These are phyloP conservation scores for Epicampocera succincta DNA, from an alignment of 2,888 invertebrate genomes.

Conservation along the genomic window DNA sequence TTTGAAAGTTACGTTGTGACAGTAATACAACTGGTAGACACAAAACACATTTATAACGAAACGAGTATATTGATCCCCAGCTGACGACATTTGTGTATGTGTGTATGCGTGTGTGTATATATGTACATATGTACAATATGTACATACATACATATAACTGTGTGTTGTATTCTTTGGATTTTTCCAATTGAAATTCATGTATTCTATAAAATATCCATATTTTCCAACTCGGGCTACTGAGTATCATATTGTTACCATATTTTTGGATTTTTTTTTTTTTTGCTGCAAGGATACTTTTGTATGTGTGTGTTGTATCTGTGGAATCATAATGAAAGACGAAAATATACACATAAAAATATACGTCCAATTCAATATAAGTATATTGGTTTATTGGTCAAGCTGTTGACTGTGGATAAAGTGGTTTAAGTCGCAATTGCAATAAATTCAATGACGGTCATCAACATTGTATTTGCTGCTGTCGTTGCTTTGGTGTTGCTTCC, in stretches of 20 bases:
- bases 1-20: slow-evolving; percentile 38
- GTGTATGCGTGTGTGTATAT: background rate
- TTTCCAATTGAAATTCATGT: slow-evolving; percentile 62
- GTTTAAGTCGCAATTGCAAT: slow-evolving; percentile 69
- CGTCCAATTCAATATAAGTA: slow-evolving; percentile 56
- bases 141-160: background rate
- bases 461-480: slow-evolving; percentile 54
- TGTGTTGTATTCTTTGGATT: slow-evolving; percentile 4
- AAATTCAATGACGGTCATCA: slow-evolving; percentile 68
- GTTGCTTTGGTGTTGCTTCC: slow-evolving; percentile 26
- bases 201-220: slow-evolving; percentile 54
- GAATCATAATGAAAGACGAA: slow-evolving; percentile 21
- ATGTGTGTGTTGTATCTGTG: slow-evolving; percentile 2
- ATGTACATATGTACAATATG: background rate
- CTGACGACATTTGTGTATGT: slow-evolving; percentile 23
- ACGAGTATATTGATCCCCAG: slow-evolving; percentile 56
- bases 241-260: slow-evolving; percentile 65
- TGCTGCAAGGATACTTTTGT: slow-evolving; percentile 16
- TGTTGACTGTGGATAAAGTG: slow-evolving; percentile 69
- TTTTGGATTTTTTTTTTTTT: slow-evolving; percentile 36
- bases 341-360: slow-evolving; percentile 7
- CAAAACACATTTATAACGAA: slow-evolving; percentile 52
- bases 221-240: slow-evolving; percentile 40
- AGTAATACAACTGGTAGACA: slow-evolving; percentile 49
- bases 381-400: slow-evolving; percentile 67